Conservation (phyloP, 2,888 invertebrate genomes). For the Slavum lentiscoides region DNA sequence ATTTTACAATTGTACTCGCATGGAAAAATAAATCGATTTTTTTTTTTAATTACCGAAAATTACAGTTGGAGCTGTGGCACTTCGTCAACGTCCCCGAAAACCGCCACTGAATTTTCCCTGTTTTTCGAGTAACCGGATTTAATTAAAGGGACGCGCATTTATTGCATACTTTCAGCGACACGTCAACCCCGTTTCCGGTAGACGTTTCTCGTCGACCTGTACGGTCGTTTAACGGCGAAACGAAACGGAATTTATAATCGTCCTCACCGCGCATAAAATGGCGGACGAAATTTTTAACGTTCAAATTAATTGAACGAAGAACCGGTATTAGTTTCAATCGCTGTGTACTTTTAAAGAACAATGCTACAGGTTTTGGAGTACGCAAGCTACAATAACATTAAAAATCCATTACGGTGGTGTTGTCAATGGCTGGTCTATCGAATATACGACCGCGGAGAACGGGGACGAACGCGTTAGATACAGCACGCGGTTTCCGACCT, state of each 20-base stretch:
- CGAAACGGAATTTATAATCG: constrained; percentile 34
- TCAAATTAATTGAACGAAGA: constrained; percentile 50
- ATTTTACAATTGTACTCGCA: no score
- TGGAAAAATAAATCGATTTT: no score
- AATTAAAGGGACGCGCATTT: constrained; percentile 23
- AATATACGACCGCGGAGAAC: no score
- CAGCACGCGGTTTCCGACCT: no score
- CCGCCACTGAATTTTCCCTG: not conserved
- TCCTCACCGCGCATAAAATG: not conserved
- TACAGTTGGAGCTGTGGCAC: no score
- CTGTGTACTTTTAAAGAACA: no score
- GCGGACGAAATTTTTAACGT: not conserved
- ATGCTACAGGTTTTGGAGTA: not conserved
- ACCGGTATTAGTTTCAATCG: not conserved
- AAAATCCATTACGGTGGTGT: not conserved
- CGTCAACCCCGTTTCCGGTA: not conserved
- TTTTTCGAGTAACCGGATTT: constrained; percentile 19
- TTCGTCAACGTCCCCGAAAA: no score
- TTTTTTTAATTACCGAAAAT: no score
- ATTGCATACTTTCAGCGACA: not conserved
- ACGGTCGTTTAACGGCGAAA: not conserved
- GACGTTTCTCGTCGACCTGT: no score
- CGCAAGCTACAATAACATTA: not conserved
- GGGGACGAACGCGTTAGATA: no score
- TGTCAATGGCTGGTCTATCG: no score